These are phyloP conservation scores for Anastrepha ludens DNA, from an alignment of 1,140 invertebrate genomes.

Conservation along the genomic window DNA sequence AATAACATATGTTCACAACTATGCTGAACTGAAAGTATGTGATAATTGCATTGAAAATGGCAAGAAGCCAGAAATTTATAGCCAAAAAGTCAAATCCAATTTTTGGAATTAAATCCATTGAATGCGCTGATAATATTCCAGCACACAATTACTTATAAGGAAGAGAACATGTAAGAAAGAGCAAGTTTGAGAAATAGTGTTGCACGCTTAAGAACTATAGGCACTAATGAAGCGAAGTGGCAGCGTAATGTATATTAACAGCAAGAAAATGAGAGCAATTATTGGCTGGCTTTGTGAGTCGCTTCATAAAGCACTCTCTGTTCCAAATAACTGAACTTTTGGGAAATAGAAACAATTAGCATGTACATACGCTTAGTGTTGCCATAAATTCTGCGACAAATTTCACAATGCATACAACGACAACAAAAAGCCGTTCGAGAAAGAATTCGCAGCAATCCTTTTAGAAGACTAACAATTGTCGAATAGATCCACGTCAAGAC, in stretches of 20 bases:
- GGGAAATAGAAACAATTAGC: too few relatives aligned
- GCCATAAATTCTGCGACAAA: too few relatives aligned
- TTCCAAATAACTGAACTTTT: too few relatives aligned
- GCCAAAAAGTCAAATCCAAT: conserved; percentile 21
- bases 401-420: too few relatives aligned
- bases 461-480: too few relatives aligned
- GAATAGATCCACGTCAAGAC: too few relatives aligned
- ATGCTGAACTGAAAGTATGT: conserved; percentile 7
- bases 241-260: neutral
- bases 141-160: neutral
- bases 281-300: neutral
- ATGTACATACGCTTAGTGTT: too few relatives aligned
- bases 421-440: too few relatives aligned
- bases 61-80: conserved; percentile 30
- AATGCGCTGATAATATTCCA: neutral
- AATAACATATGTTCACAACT: conserved; percentile 36
- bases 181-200: neutral
- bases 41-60: conserved; percentile 43
- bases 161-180: neutral
- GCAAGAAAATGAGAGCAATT: neutral
- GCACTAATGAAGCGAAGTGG: neutral
- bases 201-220: neutral
- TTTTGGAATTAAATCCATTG: neutral
- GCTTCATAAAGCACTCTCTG: neutral
- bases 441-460: too few relatives aligned